Evolutionary conservation across 2,113 vertebrate genomes (phyloP), one percentile per base, ranked within the genome.

Genomic region (Amblyopsis rosae): DNA sequence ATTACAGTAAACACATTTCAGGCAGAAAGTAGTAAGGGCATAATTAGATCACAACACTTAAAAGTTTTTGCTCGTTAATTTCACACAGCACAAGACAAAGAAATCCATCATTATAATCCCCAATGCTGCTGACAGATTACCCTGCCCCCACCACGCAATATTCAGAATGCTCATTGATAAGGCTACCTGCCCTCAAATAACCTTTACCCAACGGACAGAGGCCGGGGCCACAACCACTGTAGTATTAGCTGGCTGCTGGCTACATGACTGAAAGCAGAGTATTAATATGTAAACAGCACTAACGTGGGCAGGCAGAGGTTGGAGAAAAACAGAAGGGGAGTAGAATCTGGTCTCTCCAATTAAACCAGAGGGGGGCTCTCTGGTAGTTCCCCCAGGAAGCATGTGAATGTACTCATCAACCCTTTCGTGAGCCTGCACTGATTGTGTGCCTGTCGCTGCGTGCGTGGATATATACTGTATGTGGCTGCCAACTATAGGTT

Each of bases 201-300:
- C 26, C 26, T 26, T 26, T 26, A 26, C 26, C 26, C 26, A 26
- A 26, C 2, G 26, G 26, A 26, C 26, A 26, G 26, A 2, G 26
- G 26, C 26, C 26, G 26, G 26, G 26, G 26, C 26, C 26, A 26
- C 26, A 26, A 26, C 26, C 26, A 26, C 26, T 26, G 26, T 26
- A 26, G 26, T 26, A 26, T 26, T 2, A 26, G 2, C 1, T 26
- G 26, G 26, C 35, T 65, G 76, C 73, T 80, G 69, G 72, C 69
- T 61, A 19, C 70, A 83, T 83, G 84, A 86, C 90, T 76, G 73
- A 48, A 53, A 88, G 87, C 15, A 10, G 90, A 90, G 92, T 94
- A 95, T 96, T 96, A 96, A 95, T 95, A 96, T 95, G 94, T 91
- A 84, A 91, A 93, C 92, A 94, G 92, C 91, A 94, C 94, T 92